Percentiles rank a stretch among this genome's conserved stretches.
phyloP scores from a whole-genome alignment of 2,113 vertebrate species.

The Origma solitaria region DNA sequence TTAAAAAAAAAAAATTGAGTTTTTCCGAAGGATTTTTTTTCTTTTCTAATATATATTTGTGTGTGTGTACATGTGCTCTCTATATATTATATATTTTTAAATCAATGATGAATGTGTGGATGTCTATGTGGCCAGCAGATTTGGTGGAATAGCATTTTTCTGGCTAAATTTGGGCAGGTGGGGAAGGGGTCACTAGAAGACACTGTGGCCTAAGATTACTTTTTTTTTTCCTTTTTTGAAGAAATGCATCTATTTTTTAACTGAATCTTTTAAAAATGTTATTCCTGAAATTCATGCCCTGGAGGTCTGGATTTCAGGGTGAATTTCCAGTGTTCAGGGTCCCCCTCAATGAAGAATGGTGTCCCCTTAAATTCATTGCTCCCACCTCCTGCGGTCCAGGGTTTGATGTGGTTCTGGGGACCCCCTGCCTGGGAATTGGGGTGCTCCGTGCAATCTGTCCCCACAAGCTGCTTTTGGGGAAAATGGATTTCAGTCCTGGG shows the following conservation, averaged over 20 bases:
- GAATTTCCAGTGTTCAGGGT: not conserved
- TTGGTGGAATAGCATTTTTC: not conserved
- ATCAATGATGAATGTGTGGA: slow-evolving; percentile 17
- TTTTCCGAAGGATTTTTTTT: slow-evolving; percentile 27
- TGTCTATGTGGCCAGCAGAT: not conserved
- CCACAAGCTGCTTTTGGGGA: not conserved
- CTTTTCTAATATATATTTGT: slow-evolving; percentile 60
- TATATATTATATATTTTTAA: slow-evolving; percentile 61
- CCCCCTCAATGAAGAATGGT: not conserved
- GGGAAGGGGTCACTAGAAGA: not conserved
- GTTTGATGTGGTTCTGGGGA: not conserved
- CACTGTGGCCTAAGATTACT: not conserved
- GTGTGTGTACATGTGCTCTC: not conserved
- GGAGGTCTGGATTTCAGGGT: not conserved
- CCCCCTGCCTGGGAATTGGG: not conserved
- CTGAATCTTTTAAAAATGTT: not conserved
- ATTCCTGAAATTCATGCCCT: not conserved
- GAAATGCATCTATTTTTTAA: slow-evolving; percentile 11
- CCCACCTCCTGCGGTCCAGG: not conserved
- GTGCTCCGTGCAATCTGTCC: not conserved
- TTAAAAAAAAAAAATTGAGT: not conserved
- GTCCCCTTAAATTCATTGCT: not conserved
- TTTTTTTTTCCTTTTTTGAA: not conserved
- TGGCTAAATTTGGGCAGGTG: not conserved
- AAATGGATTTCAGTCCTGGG: not conserved